A percentile compares a stretch with the other conserved stretches of the same genome.
Evolutionary conservation across 2,113 vertebrate genomes (phyloP).

Genomic region (Ovis aries): ARS-UI_Ramb_v3.0 NC_056054.1:55904501-55905000

Average conservation of each 20-base stretch:
- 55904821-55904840: neutral
- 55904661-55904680: neutral
- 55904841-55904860: neutral
- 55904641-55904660: neutral
- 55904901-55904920: neutral
- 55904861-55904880: neutral
- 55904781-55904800: neutral
- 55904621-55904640: neutral
- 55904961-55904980: neutral
- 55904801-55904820: neutral
- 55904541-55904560: neutral
- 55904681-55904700: neutral
- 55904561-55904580: neutral
- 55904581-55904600: neutral
- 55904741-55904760: neutral
- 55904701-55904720: neutral
- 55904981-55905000: neutral
- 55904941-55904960: neutral
- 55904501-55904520: neutral
- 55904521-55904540: neutral
- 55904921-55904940: neutral
- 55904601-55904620: neutral
- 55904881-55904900: neutral
- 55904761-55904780: neutral
- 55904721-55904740: neutral